Evolutionary conservation across 2,797 vertebrate species (phyloP).

Genomic region (Danio albolineatus): DNA sequence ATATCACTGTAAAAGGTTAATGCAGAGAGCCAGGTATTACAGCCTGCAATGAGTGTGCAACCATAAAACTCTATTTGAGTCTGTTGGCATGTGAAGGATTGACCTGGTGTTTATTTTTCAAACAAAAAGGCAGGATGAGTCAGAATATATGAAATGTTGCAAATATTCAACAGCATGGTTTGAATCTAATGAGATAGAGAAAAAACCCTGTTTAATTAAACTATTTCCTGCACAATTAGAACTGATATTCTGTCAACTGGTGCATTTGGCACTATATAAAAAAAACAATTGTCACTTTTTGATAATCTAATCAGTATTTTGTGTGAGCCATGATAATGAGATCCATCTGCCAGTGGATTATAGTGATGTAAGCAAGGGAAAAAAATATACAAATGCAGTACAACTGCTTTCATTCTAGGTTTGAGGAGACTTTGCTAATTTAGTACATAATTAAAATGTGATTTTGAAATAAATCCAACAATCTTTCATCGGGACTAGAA

Average conservation of each 20-base stretch:
- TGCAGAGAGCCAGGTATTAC: constrained; percentile 71
- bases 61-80: constrained; percentile 65
- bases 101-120: neutral
- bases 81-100: neutral
- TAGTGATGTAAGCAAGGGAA: neutral
- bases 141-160: neutral
- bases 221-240: constrained; percentile 16
- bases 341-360: constrained; percentile 74
- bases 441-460: neutral
- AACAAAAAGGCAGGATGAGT: neutral
- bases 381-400: constrained; percentile 22
- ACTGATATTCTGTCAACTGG: constrained; percentile 49
- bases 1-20: constrained; percentile 85
- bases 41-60: constrained; percentile 66
- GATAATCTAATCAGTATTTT: constrained; percentile 61
- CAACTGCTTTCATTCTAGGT: neutral
- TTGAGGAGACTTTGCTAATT: constrained; percentile 31
- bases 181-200: neutral
- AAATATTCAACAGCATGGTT: neutral
- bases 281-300: constrained; percentile 59
- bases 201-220: neutral
- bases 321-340: constrained; percentile 76
- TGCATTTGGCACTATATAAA: constrained; percentile 62
- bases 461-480: constrained; percentile 6
- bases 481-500: constrained; percentile 7